phyloP scores from a whole-genome alignment of 2,888 invertebrate species.

The Deilephila elpenor region DNA sequence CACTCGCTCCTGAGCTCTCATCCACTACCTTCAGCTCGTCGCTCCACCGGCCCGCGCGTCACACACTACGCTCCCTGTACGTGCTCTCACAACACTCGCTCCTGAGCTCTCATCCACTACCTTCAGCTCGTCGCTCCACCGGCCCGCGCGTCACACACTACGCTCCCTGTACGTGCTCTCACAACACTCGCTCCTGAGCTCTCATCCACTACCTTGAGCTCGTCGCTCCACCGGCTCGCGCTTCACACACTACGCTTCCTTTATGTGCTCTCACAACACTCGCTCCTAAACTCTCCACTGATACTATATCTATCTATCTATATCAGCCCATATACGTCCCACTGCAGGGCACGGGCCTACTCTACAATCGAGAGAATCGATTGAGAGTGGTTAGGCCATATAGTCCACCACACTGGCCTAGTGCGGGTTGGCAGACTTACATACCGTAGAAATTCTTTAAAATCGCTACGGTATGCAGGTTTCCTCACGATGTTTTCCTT shows the following conservation, averaged over 20 bases:
- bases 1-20: slow-evolving; percentile 5
- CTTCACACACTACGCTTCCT: slow-evolving; percentile 9
- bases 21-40: slow-evolving; percentile 8
- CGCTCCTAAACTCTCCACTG: no score
- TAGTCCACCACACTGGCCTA: no score
- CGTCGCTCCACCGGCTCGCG: slow-evolving; percentile 1
- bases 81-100: slow-evolving; percentile 10
- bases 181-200: slow-evolving; percentile 9
- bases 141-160: not conserved
- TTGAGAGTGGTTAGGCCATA: no score
- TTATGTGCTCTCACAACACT: slow-evolving; percentile 2
- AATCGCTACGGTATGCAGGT: no score
- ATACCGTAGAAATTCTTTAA: no score
- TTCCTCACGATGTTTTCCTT: no score
- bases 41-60: not conserved
- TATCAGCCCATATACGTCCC: no score
- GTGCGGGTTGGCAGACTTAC: no score
- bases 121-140: not conserved
- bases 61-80: not conserved
- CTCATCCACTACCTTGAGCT: slow-evolving; percentile 3
- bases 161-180: not conserved
- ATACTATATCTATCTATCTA: no score
- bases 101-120: not conserved
- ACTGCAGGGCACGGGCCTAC: no score
- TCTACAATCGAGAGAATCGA: no score